These are phyloP conservation scores for Takifugu rubripes DNA, from an alignment of 2,797 vertebrate genomes.

Conservation along the genomic window DNA sequence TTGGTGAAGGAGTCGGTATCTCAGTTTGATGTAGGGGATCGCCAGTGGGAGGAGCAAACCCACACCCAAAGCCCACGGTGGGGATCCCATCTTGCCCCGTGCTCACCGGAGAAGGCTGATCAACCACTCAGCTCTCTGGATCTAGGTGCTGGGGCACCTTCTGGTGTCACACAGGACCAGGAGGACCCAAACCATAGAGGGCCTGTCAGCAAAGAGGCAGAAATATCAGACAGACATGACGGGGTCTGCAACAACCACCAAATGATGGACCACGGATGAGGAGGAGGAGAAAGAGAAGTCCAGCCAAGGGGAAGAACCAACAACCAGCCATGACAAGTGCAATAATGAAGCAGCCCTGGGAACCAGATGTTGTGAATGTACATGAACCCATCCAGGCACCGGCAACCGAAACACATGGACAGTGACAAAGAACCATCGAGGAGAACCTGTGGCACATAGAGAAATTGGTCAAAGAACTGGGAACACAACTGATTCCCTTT, in stretches of 20 bases:
- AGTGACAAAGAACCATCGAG: slow-evolving; percentile 7
- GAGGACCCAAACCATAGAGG: not conserved
- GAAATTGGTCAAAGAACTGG: slow-evolving; percentile 13
- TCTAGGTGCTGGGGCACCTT: not conserved
- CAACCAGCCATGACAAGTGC: slow-evolving; percentile 20
- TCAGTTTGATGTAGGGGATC: slow-evolving; percentile 59
- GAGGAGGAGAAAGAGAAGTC: slow-evolving; percentile 7
- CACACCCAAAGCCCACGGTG: not conserved
- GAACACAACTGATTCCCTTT: slow-evolving; percentile 16
- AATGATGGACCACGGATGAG: slow-evolving; percentile 6
- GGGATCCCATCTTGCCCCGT: too few species aligned
- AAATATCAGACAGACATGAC: not conserved
- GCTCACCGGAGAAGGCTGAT: not conserved
- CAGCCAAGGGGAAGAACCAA: too few species aligned
- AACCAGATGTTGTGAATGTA: not conserved
- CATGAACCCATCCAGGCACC: not conserved
- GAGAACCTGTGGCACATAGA: not conserved
- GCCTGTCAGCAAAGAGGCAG: not conserved
- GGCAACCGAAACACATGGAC: slow-evolving; percentile 4
- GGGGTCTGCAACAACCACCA: not conserved
- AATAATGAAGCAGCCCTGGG: not conserved
- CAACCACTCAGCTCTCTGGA: not conserved
- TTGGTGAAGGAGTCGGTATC: slow-evolving; percentile 77
- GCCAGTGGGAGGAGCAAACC: slow-evolving; percentile 53
- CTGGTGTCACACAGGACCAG: not conserved